Base-by-base conservation (phyloP, 2,113 vertebrate species). In the Poeciliopsis retropinna region DNA sequence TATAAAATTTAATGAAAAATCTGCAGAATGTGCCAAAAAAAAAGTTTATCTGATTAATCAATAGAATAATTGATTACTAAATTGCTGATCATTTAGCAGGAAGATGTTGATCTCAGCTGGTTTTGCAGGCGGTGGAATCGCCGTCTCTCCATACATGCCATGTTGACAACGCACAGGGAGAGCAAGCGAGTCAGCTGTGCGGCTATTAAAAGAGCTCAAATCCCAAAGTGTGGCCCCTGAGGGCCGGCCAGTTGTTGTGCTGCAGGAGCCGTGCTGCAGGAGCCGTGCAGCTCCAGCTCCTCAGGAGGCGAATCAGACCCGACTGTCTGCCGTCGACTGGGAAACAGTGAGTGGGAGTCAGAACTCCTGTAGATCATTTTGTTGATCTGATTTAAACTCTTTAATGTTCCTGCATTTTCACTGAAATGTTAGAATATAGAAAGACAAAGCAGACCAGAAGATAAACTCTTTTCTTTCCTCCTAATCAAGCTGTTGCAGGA, bases 131-230 rank as follows among this genome's bases (percentile, higher is more conserved):
- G 71, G 68, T 27, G 27, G 37, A 54, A 73, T 30, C 41, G 2
- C 29, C 29, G 29, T 64, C 79, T 79, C 73, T 76, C 81, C 73
- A 81, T 77, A 78, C 85, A 85, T 82, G 89, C 82, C 81, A 86
- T 76, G 73, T 72, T 60, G 71, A 90, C 87, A 90, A 87, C 88
- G 84, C 72, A 34, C 76, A 54, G 37, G 77, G 78, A 86, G 89
- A 91, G 87, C 79, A 82, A 80, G 89, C 73, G 85, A 84, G 87
- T 94, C 93, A 94, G 93, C 93, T 93, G 91, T 88, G 89, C 51
- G 32, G 88, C 93, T 95, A 95, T 93, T 91, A 94, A 94, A 94
- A 94, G 92, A 89, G 76, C 82, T 78, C 80, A 84, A 86, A 85
- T 88, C 89, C 79, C 75, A 66, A 27, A 86, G 85, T 79, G 70